phyloP scores from a whole-genome alignment of 1,140 invertebrate genomes.

The Bursaphelenchus mucronatus region DNA sequence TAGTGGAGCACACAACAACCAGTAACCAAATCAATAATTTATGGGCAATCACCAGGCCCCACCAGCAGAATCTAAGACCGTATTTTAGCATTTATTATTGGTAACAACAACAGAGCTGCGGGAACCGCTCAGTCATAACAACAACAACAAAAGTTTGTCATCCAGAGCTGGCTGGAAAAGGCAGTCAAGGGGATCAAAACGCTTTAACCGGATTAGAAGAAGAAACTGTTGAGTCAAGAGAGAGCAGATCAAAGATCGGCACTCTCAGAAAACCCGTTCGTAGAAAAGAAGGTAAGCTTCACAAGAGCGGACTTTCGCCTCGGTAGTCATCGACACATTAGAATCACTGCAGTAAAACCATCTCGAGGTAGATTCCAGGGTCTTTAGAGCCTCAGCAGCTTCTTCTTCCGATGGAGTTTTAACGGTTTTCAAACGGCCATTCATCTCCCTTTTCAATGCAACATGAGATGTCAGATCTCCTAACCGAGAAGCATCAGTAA shows the following conservation, averaged over 20 bases:
- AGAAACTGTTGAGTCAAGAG: background rate
- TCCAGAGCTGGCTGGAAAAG: conserved; percentile 9
- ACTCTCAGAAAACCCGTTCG: conserved; percentile 65
- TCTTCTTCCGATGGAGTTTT: conserved; percentile 15
- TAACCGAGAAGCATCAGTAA: conserved; percentile 5
- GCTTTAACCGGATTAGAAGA: background rate
- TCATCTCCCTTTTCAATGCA: background rate
- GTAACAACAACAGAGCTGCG: conserved; percentile 13
- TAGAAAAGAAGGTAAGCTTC: conserved; percentile 97
- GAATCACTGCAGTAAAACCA: conserved; percentile 93
- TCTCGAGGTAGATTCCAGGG: conserved; percentile 64
- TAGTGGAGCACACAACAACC: too few relatives aligned
- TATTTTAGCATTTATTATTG: background rate
- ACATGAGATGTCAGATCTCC: conserved; percentile 15
- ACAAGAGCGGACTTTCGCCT: conserved; percentile 76
- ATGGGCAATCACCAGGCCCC: too few relatives aligned
- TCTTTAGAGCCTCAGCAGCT: conserved; percentile 6
- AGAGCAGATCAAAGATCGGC: background rate
- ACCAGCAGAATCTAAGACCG: too few relatives aligned
- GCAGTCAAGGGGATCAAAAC: conserved; percentile 12
- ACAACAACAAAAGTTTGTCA: background rate
- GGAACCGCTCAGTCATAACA: conserved; percentile 9
- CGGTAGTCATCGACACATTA: conserved; percentile 73
- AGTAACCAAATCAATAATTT: too few relatives aligned
- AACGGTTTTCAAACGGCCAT: conserved; percentile 3